Conservation (phyloP, 2,888 invertebrate genomes). For the Coecobrya sp. region DNA sequence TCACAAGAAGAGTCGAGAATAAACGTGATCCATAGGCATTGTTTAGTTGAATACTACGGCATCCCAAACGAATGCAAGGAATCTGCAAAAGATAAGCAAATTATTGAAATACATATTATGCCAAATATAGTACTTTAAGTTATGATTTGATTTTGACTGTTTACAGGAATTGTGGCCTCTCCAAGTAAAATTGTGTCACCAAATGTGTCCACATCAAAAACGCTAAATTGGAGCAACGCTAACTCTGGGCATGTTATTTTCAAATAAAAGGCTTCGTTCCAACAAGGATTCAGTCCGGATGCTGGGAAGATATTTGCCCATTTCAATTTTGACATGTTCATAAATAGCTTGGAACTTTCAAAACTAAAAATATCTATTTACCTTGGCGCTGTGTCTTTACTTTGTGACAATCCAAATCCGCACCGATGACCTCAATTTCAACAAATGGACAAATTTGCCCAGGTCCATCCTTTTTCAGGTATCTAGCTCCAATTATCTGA, state of each 20-base stretch:
- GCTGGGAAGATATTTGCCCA: no score
- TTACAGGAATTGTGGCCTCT: slow-evolving; percentile 96
- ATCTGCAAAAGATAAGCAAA: not conserved
- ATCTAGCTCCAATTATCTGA: slow-evolving; percentile 94
- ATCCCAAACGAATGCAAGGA: slow-evolving; percentile 29
- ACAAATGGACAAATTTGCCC: slow-evolving; percentile 96
- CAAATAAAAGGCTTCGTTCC: slow-evolving; percentile 94
- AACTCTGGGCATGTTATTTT: slow-evolving; percentile 93
- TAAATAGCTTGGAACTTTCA: no score
- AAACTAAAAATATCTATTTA: not conserved
- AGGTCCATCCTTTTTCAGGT: slow-evolving; percentile 92
- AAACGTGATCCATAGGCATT: slow-evolving; percentile 55
- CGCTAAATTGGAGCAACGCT: slow-evolving; percentile 94
- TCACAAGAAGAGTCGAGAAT: slow-evolving; percentile 31
- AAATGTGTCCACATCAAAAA: slow-evolving; percentile 98
- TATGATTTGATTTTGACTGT: no score
- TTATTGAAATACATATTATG: not conserved
- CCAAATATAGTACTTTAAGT: no score
- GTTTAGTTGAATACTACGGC: slow-evolving; percentile 35
- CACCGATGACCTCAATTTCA: slow-evolving; percentile 96
- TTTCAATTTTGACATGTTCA: no score
- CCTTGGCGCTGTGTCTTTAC: slow-evolving; percentile 90
- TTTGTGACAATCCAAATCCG: slow-evolving; percentile 94
- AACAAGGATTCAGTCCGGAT: slow-evolving; percentile 97
- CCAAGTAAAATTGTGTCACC: slow-evolving; percentile 98